Percentiles rank a stretch among this genome's conserved stretches.
These are phyloP conservation scores for Notarius quadriscutis DNA, from an alignment of 2,113 vertebrate genomes.

Conservation along the genomic window DNA sequence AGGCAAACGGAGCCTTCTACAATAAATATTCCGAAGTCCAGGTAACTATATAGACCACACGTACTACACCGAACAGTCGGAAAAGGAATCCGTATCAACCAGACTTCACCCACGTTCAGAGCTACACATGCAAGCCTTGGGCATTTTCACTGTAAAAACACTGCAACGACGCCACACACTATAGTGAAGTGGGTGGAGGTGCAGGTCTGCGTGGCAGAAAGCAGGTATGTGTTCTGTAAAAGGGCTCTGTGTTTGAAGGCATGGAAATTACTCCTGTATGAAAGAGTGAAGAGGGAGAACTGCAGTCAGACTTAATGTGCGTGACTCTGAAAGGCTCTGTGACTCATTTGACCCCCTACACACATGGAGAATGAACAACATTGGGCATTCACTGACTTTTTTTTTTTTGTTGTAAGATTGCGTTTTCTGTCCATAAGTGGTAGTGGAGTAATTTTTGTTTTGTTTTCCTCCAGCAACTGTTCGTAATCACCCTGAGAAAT, in stretches of 20 bases:
- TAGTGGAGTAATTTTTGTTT: background rate
- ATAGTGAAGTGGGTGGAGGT: constrained; percentile 19
- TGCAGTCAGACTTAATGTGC: constrained; percentile 13
- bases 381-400: constrained; percentile 16
- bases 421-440: constrained; percentile 14
- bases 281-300: background rate
- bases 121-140: constrained; percentile 6
- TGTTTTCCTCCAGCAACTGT: background rate
- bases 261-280: constrained; percentile 43
- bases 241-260: constrained; percentile 37
- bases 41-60: background rate
- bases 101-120: background rate
- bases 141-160: constrained; percentile 24
- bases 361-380: background rate
- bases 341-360: constrained; percentile 5
- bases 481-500: background rate
- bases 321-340: constrained; percentile 12
- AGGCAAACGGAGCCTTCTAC: background rate
- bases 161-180: background rate
- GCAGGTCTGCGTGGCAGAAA: constrained; percentile 16
- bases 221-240: constrained; percentile 26
- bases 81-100: background rate
- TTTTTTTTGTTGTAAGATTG: background rate
- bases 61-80: background rate
- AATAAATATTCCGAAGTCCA: background rate